phyloP scores from a whole-genome alignment of 2,797 vertebrate species.

The Cossypha polioptera region DNA sequence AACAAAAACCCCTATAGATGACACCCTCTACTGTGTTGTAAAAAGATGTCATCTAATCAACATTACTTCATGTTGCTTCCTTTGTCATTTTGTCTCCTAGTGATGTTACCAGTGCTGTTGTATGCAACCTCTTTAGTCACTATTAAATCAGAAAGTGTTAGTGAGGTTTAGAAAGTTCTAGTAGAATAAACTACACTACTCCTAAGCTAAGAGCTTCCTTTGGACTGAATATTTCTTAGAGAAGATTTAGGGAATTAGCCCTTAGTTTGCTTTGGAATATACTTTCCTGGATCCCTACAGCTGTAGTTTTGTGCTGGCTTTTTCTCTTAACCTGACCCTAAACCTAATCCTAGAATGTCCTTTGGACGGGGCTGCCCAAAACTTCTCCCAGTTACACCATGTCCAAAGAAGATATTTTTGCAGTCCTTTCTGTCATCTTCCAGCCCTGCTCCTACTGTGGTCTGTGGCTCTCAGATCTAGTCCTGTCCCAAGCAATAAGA shows the following conservation, averaged over 20 bases:
- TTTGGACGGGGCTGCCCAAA: background rate
- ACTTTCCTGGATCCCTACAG: background rate
- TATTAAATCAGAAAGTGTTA: background rate
- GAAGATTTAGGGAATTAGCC: background rate
- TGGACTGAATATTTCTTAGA: background rate
- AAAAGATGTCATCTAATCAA: background rate
- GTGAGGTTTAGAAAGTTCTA: background rate
- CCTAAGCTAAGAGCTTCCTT: background rate
- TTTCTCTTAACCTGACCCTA: background rate
- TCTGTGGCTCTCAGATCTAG: background rate
- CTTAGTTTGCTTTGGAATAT: background rate
- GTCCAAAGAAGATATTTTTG: background rate
- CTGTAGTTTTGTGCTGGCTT: background rate
- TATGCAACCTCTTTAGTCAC: background rate
- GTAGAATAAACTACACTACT: background rate
- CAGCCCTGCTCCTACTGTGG: background rate
- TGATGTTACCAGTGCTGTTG: background rate
- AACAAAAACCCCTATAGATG: background rate
- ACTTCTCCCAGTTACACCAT: background rate
- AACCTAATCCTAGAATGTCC: background rate
- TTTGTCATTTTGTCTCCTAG: background rate
- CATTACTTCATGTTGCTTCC: background rate
- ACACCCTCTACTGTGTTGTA: background rate
- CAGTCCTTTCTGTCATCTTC: background rate
- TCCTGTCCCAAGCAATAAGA: background rate